Evolutionary conservation across 2,888 invertebrate species (phyloP).

Genomic region (Polydesmus complanatus): DNA sequence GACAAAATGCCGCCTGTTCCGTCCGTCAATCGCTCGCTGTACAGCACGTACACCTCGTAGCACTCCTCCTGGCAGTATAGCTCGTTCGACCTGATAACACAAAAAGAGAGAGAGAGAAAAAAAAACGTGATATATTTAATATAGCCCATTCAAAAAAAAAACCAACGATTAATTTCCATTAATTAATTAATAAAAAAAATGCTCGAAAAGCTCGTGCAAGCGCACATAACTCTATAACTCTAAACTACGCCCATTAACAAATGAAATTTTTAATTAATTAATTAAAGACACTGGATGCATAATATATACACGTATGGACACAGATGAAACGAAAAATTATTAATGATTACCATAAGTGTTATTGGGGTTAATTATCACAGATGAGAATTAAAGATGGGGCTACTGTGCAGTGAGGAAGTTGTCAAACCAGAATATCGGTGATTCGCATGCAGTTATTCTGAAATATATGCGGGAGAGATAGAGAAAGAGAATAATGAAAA

Average conservation of each 20-base stretch:
- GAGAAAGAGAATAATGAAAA: not conserved
- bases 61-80: constrained; percentile 7
- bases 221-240: no score
- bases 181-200: no score
- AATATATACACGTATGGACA: no score
- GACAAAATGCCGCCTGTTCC: no score
- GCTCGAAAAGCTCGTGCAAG: no score
- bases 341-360: no score
- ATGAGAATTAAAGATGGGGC: no score
- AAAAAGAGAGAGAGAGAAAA: not conserved
- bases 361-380: no score
- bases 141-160: not conserved
- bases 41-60: constrained; percentile 13
- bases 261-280: no score
- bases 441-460: constrained; percentile 10
- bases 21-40: constrained; percentile 7
- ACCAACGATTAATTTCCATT: not conserved
- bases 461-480: not conserved
- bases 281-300: no score
- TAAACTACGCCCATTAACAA: no score
- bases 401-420: constrained; percentile 12
- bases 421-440: constrained; percentile 10
- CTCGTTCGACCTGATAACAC: constrained; percentile 6
- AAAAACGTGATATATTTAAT: not conserved
- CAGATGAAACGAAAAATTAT: no score